A percentile compares a stretch with the other conserved stretches of the same genome.
phyloP scores from a whole-genome alignment of 2,888 invertebrate species.

The Aphrophora alni region DNA sequence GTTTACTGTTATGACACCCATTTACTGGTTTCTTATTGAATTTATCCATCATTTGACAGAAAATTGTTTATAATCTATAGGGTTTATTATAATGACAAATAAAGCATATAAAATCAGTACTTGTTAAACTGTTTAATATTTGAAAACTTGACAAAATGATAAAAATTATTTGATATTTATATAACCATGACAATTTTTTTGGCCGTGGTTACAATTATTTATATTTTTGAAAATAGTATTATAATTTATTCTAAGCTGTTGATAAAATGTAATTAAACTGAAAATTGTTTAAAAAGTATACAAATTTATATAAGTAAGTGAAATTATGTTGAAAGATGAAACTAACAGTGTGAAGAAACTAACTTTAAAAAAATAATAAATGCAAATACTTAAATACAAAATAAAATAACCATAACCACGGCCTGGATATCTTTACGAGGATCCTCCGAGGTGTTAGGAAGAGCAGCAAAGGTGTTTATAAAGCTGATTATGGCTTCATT shows the following conservation, averaged over 20 bases:
- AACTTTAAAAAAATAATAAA: background rate
- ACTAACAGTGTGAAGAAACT: background rate
- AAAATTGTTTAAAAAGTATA: too few relatives aligned
- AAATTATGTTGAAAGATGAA: background rate
- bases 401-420: conserved; percentile 30
- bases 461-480: background rate
- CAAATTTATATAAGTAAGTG: too few relatives aligned
- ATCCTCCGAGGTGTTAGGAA: background rate
- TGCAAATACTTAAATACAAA: background rate
- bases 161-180: too few relatives aligned
- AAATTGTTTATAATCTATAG: too few relatives aligned
- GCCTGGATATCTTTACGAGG: conserved; percentile 11
- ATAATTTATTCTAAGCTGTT: too few relatives aligned
- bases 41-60: too few relatives aligned
- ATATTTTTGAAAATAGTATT: background rate
- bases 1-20: too few relatives aligned
- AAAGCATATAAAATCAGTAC: background rate
- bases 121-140: background rate
- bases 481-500: background rate
- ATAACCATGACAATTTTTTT: background rate
- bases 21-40: too few relatives aligned
- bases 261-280: too few relatives aligned
- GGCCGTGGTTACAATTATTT: conserved; percentile 4
- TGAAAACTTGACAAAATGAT: background rate
- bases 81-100: too few relatives aligned